Base-by-base conservation (phyloP, 2,888 invertebrate species). In the Flexamia atlantica region DNA sequence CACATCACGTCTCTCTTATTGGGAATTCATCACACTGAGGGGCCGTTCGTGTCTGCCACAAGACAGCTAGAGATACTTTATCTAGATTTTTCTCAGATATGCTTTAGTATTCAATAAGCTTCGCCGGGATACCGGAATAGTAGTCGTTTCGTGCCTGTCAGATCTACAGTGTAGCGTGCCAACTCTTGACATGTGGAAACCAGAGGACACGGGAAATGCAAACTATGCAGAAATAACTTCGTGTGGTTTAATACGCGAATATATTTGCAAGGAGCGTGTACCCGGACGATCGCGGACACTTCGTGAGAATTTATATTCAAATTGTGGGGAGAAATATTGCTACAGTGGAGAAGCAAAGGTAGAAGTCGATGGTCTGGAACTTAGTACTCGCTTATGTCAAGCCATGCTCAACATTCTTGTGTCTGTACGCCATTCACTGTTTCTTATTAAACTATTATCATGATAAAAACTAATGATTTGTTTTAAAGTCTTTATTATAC, bases 251-350 rank as follows among this genome's bases (percentile, higher is more conserved):
- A 64, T 9, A 64, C 23, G 57, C 25, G 57, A 57, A 57, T 57
- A 23, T 23, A 57, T 23, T 36, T 64, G 64, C 64, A 28, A 28
- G 28, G 64, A 53, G 53, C 9, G 5, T 28, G 64, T 64, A 64
- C 64, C 28, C 10, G 28, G 64, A 23, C 28, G 64, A 12, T 64
- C 64, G 17, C 30, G 4, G 12, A 28, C 64, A 64, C 2, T 25
- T 64, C 28, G 64, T 64, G 30, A 4, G 30, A 25, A 64, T 64
- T 64, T 30, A 30, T 64, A 64, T 64, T 64, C 28, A 64, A 3
- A 30, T 46, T 36, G 36, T 36, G 9, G 14, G 46, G 46, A 14
- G 12, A 46, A 46, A 46, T 46, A 46, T 46, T 46, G 36, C 9
- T 46, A 14, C 2, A 2, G 46, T 46, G 2, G 12, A 12, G 4